Conservation (phyloP, 2,113 vertebrate species). For the Ceyx margarethae region DNA sequence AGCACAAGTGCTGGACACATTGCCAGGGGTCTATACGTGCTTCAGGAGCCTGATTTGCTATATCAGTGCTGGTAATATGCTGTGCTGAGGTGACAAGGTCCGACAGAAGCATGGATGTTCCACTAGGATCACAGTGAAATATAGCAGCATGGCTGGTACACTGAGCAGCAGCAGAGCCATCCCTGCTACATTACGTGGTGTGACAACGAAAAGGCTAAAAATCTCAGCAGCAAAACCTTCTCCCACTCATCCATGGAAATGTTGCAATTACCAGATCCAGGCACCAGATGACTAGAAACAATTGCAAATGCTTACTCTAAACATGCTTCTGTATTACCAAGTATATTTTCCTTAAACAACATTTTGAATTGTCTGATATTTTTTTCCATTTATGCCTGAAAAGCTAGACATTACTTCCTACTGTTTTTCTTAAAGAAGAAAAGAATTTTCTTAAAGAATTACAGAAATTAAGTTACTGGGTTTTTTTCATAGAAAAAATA, state of each 20-base stretch:
- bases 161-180: neutral
- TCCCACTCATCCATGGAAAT: neutral
- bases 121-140: neutral
- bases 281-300: neutral
- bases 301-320: neutral
- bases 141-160: neutral
- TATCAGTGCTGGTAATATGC: neutral
- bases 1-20: neutral
- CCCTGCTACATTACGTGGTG: neutral
- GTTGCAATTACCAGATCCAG: neutral
- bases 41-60: neutral
- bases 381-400: neutral
- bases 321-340: neutral
- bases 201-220: neutral
- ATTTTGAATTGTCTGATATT: neutral
- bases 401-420: neutral
- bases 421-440: neutral
- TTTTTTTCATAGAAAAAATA: neutral
- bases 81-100: neutral
- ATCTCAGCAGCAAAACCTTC: neutral
- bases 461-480: neutral
- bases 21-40: neutral
- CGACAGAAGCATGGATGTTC: neutral
- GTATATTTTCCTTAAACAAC: neutral
- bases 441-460: neutral